These are phyloP conservation scores for Trigoniulus corallinus DNA, from an alignment of 1,140 invertebrate species.

Conservation along the genomic window DNA sequence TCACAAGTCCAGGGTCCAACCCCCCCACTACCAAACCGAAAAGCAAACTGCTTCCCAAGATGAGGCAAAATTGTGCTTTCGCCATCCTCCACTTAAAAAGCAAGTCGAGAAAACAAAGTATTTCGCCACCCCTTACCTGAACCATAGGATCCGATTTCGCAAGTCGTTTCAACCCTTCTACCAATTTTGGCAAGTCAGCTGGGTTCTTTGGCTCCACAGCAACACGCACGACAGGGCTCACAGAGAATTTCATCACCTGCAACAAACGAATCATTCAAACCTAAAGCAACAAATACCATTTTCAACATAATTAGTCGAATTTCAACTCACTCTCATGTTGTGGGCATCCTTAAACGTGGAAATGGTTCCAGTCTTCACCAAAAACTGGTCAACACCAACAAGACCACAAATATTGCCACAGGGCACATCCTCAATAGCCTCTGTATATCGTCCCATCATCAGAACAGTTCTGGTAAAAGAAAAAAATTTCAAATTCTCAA, in stretches of 20 bases:
- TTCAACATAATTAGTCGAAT: background rate
- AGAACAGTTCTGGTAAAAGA: constrained; percentile 63
- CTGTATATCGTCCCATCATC: constrained; percentile 99
- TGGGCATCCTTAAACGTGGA: constrained; percentile 98
- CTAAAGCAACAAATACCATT: background rate
- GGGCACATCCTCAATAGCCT: constrained; percentile 98
- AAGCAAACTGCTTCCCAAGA: constrained; percentile 3
- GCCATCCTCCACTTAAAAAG: too few relatives aligned
- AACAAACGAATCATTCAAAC: background rate
- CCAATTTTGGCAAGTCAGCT: constrained; percentile 95
- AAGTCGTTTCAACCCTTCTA: constrained; percentile 92
- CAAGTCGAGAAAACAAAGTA: background rate
- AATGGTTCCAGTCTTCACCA: constrained; percentile 99
- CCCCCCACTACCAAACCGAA: constrained; percentile 7
- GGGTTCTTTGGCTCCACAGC: constrained; percentile 99
- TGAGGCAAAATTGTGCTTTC: too few relatives aligned
- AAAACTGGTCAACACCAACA: constrained; percentile 98
- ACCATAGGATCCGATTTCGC: constrained; percentile 99
- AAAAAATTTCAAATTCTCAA: constrained; percentile 4
- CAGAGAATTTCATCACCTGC: constrained; percentile 90
- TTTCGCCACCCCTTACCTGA: constrained; percentile 19
- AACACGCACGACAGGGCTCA: constrained; percentile 96
- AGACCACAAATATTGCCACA: constrained; percentile 99
- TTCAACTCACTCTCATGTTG: constrained; percentile 61
- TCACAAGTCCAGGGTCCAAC: background rate